A percentile compares a stretch with the other conserved stretches of the same genome.
Evolutionary conservation across 2,888 invertebrate genomes (phyloP).

Genomic region (Protonemura montana): DNA sequence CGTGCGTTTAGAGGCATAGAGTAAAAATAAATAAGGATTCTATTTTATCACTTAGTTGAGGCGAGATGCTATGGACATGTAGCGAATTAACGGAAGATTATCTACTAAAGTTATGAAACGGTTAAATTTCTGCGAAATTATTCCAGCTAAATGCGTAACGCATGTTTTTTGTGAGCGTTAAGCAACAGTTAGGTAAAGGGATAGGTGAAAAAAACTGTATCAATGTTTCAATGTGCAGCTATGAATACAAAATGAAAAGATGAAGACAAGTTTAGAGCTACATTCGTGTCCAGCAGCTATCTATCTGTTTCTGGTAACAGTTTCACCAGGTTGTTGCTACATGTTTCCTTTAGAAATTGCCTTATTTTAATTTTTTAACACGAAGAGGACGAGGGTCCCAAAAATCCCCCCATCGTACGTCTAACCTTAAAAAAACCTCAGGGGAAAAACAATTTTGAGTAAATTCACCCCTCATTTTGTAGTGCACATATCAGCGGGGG

Average conservation of each 20-base stretch:
- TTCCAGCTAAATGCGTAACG: not conserved
- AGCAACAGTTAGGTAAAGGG: not conserved
- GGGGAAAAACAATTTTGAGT: conserved; percentile 36
- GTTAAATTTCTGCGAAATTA: not conserved
- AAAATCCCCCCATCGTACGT: not conserved
- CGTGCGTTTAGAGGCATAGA: too few species aligned
- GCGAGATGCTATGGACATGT: too few species aligned
- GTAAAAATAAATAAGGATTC: too few species aligned
- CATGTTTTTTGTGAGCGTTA: not conserved
- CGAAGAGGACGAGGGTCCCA: conserved; percentile 25
- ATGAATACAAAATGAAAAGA: not conserved
- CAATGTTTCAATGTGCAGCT: conserved; percentile 5
- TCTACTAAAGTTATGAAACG: too few species aligned
- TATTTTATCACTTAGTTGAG: too few species aligned
- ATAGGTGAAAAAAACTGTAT: not conserved
- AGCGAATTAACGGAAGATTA: too few species aligned
- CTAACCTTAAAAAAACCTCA: conserved; percentile 33
- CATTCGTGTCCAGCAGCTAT: not conserved
- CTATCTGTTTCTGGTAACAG: not conserved
- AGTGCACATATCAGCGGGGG: conserved; percentile 27
- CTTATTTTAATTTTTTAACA: conserved; percentile 35
- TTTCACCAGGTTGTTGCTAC: conserved; percentile 13
- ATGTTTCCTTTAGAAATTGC: conserved; percentile 33
- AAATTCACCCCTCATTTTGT: conserved; percentile 33
- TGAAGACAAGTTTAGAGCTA: not conserved